Evolutionary conservation across 64 coral and sea anemone species (phyloP).

Genomic region (Porites australiensis): DNA sequence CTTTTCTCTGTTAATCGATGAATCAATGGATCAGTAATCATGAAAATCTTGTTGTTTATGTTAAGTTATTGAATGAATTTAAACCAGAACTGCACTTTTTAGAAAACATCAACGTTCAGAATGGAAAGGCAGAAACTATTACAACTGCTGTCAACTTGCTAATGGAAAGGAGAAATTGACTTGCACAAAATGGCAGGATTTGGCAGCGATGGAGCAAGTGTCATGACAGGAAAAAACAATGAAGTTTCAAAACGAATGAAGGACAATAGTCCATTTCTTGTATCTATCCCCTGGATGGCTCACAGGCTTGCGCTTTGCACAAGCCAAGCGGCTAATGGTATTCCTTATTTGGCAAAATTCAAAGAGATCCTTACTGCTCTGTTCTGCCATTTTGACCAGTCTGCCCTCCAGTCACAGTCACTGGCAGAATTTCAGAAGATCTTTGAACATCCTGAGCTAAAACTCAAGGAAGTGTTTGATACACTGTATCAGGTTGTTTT

Average conservation of each 20-base stretch:
- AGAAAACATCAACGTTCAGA: constrained; percentile 4
- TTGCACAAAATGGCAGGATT: background rate
- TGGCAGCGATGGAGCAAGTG: constrained; percentile 50
- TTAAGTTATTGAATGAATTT: constrained; percentile 21
- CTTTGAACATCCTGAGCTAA: constrained; percentile 18
- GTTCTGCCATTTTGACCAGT: constrained; percentile 29
- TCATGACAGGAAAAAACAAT: constrained; percentile 55
- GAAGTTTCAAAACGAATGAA: constrained; percentile 19
- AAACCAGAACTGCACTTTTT: constrained; percentile 19
- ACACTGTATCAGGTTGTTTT: constrained; percentile 34
- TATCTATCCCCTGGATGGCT: constrained; percentile 51
- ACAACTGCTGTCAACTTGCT: background rate
- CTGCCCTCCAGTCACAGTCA: background rate
- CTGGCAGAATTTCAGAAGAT: constrained; percentile 41
- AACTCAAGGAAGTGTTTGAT: constrained; percentile 32
- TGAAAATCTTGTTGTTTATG: constrained; percentile 31
- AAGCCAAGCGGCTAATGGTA: constrained; percentile 4
- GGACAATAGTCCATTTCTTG: constrained; percentile 26
- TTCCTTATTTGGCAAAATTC: constrained; percentile 25
- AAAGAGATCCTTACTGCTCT: constrained; percentile 32
- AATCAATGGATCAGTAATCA: constrained; percentile 25
- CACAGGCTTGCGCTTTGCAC: constrained; percentile 27
- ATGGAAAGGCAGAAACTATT: constrained; percentile 39
- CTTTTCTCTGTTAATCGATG: constrained; percentile 13
- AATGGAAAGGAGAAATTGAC: background rate